Evolutionary conservation across 2,888 invertebrate species (phyloP), one percentile per base, ranked within the genome.

Genomic region (Mythimna vitellina): DNA sequence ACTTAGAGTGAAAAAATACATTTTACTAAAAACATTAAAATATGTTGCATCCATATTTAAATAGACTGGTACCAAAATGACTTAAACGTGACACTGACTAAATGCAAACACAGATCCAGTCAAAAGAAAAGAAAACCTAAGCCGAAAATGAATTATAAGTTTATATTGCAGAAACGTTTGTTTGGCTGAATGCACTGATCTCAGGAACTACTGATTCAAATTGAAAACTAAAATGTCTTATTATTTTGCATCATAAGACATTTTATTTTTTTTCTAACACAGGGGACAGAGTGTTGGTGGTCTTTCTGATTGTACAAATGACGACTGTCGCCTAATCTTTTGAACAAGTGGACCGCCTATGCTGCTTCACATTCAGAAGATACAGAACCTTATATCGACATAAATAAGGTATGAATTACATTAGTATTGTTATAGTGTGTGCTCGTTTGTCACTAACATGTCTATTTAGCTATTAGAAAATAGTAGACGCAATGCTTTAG

Each of bases 291-390:
- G 32, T 56, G 68, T 49, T 73, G 85, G 83, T 83, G 83, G 77
- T 82, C 85, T 74, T 84, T 71, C 64, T 73, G 46, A 73, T 85
- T 77, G 83, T 75, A 70, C 77, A 82, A 82, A 35, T 58, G 66
- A 54, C n/a, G 46, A 67, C 35, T 76, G 78, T 85, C 73, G 66
- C 35, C 70, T 68, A 66, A 66, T 70, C 67, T 72, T 67, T 69
- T 70, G 64, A 51, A 64, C 14, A 68, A 46, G 17, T 53, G 61
- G 61, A 73, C 74, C 72, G 71, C 78, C 70, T 65, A 46, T 12
- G 17, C 60, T 51, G 49, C 8, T 2, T 32, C 1, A 1, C 5
- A 10, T 14, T 29, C 42, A 69, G 1, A n/a, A 10, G 9, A 42
- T 20, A 17, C n/a, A 58, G 17, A 42, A 61, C 69, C 51, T 20